Evolutionary conservation across 2,888 invertebrate species (phyloP), one percentile per base, ranked within the genome.

Genomic region (Congeria kusceri): DNA sequence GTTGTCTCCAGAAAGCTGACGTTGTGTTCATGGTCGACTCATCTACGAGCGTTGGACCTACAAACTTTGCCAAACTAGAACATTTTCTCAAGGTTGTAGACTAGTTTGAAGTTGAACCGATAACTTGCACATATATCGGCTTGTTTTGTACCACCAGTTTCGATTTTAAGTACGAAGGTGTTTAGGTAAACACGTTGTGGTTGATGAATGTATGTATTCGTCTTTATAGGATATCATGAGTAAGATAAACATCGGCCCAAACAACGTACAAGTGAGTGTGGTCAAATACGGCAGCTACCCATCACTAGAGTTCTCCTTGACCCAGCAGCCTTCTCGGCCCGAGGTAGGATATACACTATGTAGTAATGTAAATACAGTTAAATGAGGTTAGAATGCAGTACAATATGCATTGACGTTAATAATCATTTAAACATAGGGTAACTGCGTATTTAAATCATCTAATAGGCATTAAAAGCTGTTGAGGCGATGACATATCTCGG

Each of bases 261-360:
- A 84, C 72, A 81, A 83, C 27, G 85, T 86, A 7, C 87, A 87
- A 39, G 85, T 87, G n/a, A 86, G 87, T n/a, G 28, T 87, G 29
- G 85, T 87, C 59, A 85, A 86, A 47, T 87, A 85, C 66, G 80
- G 84, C 64, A 86, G 79, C 73, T 87, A 87, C 53, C 86, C 87
- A 13, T 83, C 84, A 18, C 69, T 84, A 13, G 77, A 83, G 23
- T 85, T 87, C 63, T 80, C 85, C 7, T 75, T 87, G 1, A 80
- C 64, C 53, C 78, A 76, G 70, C 83, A 86, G 65, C 65, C 59
- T 15, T 80, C 72, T 7, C 72, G 83, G 63, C 75, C 83, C n/a
- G 77, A 80, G 72, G 83, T 83, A 72, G 25, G 66, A 25, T 44
- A 46, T 20, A 28, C n/a, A 25, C 7, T n/a, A n/a, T n/a, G 1